Percentiles rank a stretch among this genome's conserved stretches.
Conservation (phyloP, 1,140 invertebrate species). For the Ceratoteleas bidentatus region DNA sequence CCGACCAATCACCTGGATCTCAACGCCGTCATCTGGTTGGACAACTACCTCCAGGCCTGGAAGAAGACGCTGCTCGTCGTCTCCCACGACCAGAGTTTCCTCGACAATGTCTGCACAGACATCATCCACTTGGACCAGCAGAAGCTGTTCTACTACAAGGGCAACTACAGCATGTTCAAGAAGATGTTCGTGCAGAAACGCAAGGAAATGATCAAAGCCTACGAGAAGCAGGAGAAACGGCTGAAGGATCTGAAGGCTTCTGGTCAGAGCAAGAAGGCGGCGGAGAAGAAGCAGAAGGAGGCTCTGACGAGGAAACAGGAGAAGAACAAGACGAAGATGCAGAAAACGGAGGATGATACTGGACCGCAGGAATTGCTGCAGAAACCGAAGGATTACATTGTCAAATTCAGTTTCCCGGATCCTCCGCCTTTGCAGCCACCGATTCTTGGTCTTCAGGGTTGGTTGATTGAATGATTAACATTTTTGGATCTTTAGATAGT, state of each 20-base stretch:
- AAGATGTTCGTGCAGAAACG: slow-evolving; percentile 99
- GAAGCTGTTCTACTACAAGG: slow-evolving; percentile 98
- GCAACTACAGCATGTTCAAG: slow-evolving; percentile 99
- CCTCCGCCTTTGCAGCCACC: slow-evolving; percentile 97
- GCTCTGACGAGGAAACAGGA: slow-evolving; percentile 95
- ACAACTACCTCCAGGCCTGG: slow-evolving; percentile 98
- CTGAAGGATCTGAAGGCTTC: slow-evolving; percentile 96
- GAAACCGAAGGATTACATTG: slow-evolving; percentile 95
- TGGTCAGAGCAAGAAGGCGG: slow-evolving; percentile 96
- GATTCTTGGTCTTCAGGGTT: slow-evolving; percentile 95
- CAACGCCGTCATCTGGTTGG: slow-evolving; percentile 99
- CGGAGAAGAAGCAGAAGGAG: slow-evolving; percentile 96
- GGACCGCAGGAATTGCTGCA: slow-evolving; percentile 91
- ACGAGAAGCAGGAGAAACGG: slow-evolving; percentile 98
- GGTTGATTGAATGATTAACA: no score
- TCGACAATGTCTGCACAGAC: slow-evolving; percentile 99
- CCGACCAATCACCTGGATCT: slow-evolving; percentile 97
- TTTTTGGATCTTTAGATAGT: no score
- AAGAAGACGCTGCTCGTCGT: slow-evolving; percentile 98
- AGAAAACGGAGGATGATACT: slow-evolving; percentile 90
- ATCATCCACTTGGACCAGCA: slow-evolving; percentile 98
- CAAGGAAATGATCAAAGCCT: slow-evolving; percentile 97
- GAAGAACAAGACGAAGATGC: slow-evolving; percentile 91
- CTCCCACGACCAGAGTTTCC: slow-evolving; percentile 99
- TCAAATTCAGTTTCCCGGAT: slow-evolving; percentile 98